phyloP scores from a whole-genome alignment of 92 coral and sea anemone species.

The Ricordea florida region DNA sequence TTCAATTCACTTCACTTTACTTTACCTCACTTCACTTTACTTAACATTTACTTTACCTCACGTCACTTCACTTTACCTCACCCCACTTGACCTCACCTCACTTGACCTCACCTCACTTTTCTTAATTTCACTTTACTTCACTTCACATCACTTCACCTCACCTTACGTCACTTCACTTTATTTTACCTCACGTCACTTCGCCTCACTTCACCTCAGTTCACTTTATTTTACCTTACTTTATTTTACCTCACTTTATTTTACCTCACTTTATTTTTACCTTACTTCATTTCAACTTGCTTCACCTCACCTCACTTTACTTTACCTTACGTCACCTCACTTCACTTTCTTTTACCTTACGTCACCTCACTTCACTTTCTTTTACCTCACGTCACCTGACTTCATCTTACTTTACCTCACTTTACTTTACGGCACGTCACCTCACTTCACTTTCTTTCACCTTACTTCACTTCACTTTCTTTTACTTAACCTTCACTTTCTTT shows the following conservation, averaged over 20 bases:
- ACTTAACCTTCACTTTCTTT: slow-evolving; percentile 13
- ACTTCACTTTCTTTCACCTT: slow-evolving; percentile 25
- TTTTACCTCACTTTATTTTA: slow-evolving; percentile 7
- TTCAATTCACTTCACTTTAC: no score
- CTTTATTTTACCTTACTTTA: slow-evolving; percentile 15
- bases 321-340: background rate
- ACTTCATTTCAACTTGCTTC: background rate
- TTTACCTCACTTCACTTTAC: no score
- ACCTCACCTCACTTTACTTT: slow-evolving; percentile 3
- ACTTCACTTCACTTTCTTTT: slow-evolving; percentile 41
- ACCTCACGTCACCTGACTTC: slow-evolving; percentile 30
- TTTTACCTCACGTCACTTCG: background rate
- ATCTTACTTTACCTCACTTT: background rate
- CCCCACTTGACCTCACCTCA: slow-evolving; percentile 31
- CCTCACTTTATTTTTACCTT: slow-evolving; percentile 5
- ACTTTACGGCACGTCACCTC: slow-evolving; percentile 15
- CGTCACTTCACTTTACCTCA: no score
- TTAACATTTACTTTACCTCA: no score
- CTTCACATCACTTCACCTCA: background rate
- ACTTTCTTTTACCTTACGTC: slow-evolving; percentile 2
- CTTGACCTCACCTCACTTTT: no score
- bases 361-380: slow-evolving; percentile 12
- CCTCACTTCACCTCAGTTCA: background rate
- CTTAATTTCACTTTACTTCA: background rate
- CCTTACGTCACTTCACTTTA: slow-evolving; percentile 8